phyloP scores from a whole-genome alignment of 2,888 invertebrate species.

The Rosalia funebris region DNA sequence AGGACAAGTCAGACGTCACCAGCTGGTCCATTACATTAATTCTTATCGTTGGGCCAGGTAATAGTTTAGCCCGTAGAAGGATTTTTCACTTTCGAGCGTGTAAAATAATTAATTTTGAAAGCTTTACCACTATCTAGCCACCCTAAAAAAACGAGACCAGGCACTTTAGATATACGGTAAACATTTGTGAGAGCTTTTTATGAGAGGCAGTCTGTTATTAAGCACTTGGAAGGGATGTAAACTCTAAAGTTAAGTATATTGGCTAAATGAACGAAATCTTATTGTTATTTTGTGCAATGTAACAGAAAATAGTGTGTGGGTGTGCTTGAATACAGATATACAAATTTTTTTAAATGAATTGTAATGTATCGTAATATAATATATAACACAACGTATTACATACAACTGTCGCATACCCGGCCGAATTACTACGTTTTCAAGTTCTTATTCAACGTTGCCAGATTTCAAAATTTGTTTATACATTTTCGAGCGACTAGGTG shows the following conservation, averaged over 20 bases:
- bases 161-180: constrained; percentile 12
- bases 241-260: not conserved
- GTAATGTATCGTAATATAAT: too few relatives aligned
- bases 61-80: not conserved
- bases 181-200: constrained; percentile 2
- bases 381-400: too few relatives aligned
- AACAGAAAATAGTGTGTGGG: too few relatives aligned
- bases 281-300: too few relatives aligned
- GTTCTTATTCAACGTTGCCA: too few relatives aligned
- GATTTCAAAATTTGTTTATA: too few relatives aligned
- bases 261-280: not conserved
- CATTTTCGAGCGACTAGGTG: too few relatives aligned
- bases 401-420: too few relatives aligned
- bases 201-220: not conserved
- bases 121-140: constrained; percentile 19
- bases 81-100: constrained; percentile 3
- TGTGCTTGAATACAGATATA: too few relatives aligned
- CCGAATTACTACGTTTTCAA: too few relatives aligned
- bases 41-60: constrained; percentile 14
- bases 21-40: constrained; percentile 31
- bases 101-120: constrained; percentile 16
- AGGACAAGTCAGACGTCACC: constrained; percentile 28
- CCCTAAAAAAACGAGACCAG: constrained; percentile 19
- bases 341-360: too few relatives aligned
- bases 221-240: not conserved